Percentiles rank a stretch among this genome's conserved stretches.
These are phyloP conservation scores for Dendroctonus valens DNA, from an alignment of 1,140 invertebrate species.

Conservation along the genomic window DNA sequence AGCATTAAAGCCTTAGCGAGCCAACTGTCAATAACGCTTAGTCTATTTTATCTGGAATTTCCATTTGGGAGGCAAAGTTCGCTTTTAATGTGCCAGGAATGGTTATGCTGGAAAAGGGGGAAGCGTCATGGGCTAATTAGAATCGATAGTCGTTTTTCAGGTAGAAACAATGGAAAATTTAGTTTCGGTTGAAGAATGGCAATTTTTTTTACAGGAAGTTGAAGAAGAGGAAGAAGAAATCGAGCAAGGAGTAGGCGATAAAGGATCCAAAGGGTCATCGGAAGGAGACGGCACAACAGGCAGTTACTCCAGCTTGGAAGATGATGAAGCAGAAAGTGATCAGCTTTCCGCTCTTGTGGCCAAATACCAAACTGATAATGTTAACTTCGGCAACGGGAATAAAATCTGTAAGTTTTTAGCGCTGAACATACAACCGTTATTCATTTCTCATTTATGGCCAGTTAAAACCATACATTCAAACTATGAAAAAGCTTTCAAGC, in stretches of 20 bases:
- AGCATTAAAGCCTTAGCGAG: no score
- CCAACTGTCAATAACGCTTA: no score
- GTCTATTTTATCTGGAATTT: neutral
- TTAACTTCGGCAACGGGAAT: slow-evolving; percentile 50
- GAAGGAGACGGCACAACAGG: slow-evolving; percentile 52
- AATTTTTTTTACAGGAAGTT: slow-evolving; percentile 35
- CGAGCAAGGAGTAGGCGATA: slow-evolving; percentile 38
- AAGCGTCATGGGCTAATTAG: no score
- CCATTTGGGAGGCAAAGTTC: neutral
- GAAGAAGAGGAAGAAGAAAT: slow-evolving; percentile 43
- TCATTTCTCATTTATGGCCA: neutral
- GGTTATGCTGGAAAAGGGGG: neutral
- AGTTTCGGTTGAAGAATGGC: no score
- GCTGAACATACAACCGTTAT: neutral
- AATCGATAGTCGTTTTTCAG: no score
- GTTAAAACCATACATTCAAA: no score
- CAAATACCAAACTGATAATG: slow-evolving; percentile 48
- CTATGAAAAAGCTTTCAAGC: no score
- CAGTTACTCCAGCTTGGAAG: slow-evolving; percentile 54
- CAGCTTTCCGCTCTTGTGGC: slow-evolving; percentile 45
- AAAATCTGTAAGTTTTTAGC: slow-evolving; percentile 45
- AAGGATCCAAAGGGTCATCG: slow-evolving; percentile 48
- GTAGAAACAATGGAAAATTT: no score
- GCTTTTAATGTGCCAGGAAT: no score
- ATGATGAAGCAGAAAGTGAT: slow-evolving; percentile 52